Base-by-base conservation (phyloP, 1,140 invertebrate genomes). In the Drosophila sturtevanti region DNA sequence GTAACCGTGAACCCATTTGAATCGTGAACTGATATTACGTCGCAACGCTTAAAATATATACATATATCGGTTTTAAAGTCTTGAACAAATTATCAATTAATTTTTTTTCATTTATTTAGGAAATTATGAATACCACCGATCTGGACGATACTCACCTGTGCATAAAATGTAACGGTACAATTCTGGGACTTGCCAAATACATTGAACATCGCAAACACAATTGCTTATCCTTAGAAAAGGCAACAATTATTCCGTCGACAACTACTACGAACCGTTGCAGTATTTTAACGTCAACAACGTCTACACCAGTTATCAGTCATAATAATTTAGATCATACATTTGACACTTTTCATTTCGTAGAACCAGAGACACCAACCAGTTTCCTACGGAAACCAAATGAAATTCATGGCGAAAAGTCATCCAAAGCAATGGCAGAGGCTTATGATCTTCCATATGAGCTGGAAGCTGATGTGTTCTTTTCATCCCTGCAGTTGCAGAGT, bases 81-180 rank as follows among this genome's bases (percentile, higher is more conserved):
- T n/a, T n/a, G n/a, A n/a, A n/a, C n/a, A n/a, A n/a, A n/a, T n/a
- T n/a, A n/a, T n/a, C n/a, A n/a, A n/a, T n/a, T n/a, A n/a, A 1
- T 9, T 11, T 11, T 24, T 24, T 5, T 18, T 14, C 34, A 11
- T 21, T 35, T 24, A 11, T 27, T 68, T 4, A 34, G 79, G 66
- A 4, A 38, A 3, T 6, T 11, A 91, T 92, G 27, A 95, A 95
- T 21, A 14, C 27, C 41, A 95, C 95, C 18, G 94, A 95, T 12
- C 94, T 96, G 41, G 95, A 97, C 34, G 96, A 97, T 85, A 95
- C 93, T 1, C 97, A 98, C 79, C 94, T 97, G 62, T 98, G 97
- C 90, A 95, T 98, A 63, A 96, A 96, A 78, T 98, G 97, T 92
- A 95, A 96, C 68, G 81, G 94, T 1, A 97, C 96, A 0, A 95